phyloP scores from a whole-genome alignment of 2,113 vertebrate species.

The Corythaeola cristata region DNA sequence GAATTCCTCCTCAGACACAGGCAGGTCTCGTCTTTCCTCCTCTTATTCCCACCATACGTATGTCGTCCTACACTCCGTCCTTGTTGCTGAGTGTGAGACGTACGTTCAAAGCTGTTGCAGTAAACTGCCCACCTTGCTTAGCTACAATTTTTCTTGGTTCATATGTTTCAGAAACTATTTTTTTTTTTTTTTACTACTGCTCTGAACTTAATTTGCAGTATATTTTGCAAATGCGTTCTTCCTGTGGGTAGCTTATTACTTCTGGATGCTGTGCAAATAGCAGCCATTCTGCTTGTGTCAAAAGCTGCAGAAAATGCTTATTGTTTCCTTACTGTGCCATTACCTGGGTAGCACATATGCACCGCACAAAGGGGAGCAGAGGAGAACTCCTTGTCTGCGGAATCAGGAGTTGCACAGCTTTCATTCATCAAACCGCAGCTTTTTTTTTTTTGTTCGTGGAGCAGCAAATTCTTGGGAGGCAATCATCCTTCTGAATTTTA shows the following conservation, averaged over 20 bases:
- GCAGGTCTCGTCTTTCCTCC: not conserved
- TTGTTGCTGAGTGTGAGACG: not conserved
- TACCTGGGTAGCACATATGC: not conserved
- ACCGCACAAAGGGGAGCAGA: not conserved
- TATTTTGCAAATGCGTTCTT: not conserved
- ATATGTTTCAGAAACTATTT: not conserved
- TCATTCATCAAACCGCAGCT: not conserved
- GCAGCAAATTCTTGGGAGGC: not conserved
- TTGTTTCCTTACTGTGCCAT: slow-evolving; percentile 1
- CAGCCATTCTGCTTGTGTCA: slow-evolving; percentile 2
- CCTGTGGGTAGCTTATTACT: not conserved
- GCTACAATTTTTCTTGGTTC: not conserved
- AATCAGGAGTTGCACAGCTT: not conserved
- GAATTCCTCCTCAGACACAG: not conserved
- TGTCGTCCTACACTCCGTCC: not conserved
- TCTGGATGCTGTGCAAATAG: not conserved
- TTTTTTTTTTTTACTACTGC: not conserved
- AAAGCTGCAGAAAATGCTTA: slow-evolving; percentile 11
- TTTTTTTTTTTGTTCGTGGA: not conserved
- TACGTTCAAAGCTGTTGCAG: not conserved
- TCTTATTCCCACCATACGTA: fast-evolving
- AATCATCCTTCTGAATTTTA: not conserved
- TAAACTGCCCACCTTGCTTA: not conserved
- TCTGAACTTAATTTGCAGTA: slow-evolving; percentile 2
- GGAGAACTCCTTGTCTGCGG: not conserved